Conservation (phyloP, 2,113 vertebrate genomes). For the Beaufortia kweichowensis region DNA sequence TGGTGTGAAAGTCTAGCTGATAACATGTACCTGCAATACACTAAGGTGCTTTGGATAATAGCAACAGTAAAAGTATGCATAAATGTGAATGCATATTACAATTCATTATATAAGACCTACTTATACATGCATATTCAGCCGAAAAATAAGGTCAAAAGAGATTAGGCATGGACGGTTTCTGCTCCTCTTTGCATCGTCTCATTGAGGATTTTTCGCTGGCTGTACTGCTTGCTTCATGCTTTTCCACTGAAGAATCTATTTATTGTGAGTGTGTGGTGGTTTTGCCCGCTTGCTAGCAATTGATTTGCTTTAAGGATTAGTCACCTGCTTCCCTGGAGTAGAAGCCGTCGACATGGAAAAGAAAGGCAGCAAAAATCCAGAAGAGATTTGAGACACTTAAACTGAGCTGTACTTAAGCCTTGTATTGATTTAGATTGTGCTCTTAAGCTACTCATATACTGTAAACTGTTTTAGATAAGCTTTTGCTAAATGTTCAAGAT, state of each 20-base stretch:
- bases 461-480: background rate
- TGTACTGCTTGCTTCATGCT: conserved; percentile 15
- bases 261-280: background rate
- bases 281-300: conserved; percentile 24
- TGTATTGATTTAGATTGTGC: conserved; percentile 29
- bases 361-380: conserved; percentile 34
- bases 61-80: too few relatives aligned
- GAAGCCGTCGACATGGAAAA: conserved; percentile 16
- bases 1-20: too few relatives aligned
- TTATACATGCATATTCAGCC: background rate
- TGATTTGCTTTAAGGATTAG: conserved; percentile 49
- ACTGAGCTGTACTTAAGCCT: conserved; percentile 36
- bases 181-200: conserved; percentile 2
- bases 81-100: background rate
- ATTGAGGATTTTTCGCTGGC: conserved; percentile 7
- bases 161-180: background rate
- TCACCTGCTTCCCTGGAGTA: conserved; percentile 36
- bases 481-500: background rate
- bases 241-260: conserved; percentile 24
- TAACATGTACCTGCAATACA: too few relatives aligned
- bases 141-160: background rate
- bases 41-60: too few relatives aligned
- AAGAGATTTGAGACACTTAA: conserved; percentile 17
- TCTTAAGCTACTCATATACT: background rate
- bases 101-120: background rate